Evolutionary conservation across 2,797 vertebrate species (phyloP), one percentile per base, ranked within the genome.

Genomic region (Fringilla coelebs): DNA sequence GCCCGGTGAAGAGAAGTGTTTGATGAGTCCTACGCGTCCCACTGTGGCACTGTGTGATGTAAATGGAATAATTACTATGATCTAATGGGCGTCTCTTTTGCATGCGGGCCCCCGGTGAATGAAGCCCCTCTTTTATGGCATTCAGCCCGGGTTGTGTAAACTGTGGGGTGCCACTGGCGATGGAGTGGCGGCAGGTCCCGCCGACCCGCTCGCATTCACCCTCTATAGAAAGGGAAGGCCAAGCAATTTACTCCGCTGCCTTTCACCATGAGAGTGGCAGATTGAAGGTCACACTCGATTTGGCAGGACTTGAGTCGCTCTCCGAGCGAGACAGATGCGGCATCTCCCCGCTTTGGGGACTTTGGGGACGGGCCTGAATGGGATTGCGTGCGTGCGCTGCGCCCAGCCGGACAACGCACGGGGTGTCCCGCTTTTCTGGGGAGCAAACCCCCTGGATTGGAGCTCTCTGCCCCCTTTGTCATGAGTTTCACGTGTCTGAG

Each of bases 41-140:
- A 95, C 97, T 97, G 98, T 97, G 98, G 96, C 98, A 97, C 98
- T 96, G 96, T 97, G 98, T 95, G 97, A 95, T 98, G 98, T 97
- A 89, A 98, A 98, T 98, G 98, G 97, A 98, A 98, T 98, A 98
- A 98, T 98, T 97, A 98, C 98, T 97, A 98, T 98, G 98, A 98
- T 98, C 98, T 98, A 98, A 98, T 98, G 98, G 98, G 96, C 97
- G 88, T 96, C 97, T 97, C 97, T 97, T 98, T 97, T 96, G 97
- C 97, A 97, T 94, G 96, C 96, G 90, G 96, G 94, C 95, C 96
- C 90, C 93, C 46, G 57, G 95, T 98, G 97, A 98, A 98, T 97
- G 97, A 90, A 97, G 97, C 95, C 97, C 97, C 98, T 95, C 95
- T 97, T 97, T 97, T 94, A 97, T 98, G 92, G 98, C 97, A 97